Evolutionary conservation across 2,797 vertebrate species (phyloP), one percentile per base, ranked within the genome.

Genomic region (Benthosema pterotum): DNA sequence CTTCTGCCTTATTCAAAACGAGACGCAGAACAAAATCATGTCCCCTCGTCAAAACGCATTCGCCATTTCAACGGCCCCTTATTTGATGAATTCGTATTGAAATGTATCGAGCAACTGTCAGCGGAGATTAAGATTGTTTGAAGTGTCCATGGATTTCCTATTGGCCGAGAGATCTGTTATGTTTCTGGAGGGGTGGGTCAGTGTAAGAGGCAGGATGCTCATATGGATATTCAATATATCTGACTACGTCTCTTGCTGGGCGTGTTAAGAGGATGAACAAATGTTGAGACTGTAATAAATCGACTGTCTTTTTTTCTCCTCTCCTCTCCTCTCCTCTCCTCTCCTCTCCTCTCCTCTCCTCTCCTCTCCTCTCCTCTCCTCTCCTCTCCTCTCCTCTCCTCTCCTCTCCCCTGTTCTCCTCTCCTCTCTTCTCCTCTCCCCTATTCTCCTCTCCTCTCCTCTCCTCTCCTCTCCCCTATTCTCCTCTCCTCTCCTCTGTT

Each of bases 71-170:
- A 38, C 32, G 1, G 46, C 68, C 53, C 74, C 49, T 38, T 50
- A 17, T 75, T 74, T 87, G 86, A 91, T 82, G 75, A 89, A 90
- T 89, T 71, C 57, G 60, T 83, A 87, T 87, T 71, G 86, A 89
- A 83, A 77, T 52, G 48, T 83, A 91, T 90, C 56, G 87, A 89
- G 38, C 25, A 72, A 58, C 48, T 54, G 79, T 83, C 86, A 74
- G 62, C 16, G 4, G 69, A 88, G 88, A 90, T 91, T 88, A 90
- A 88, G 84, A 85, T 81, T 82, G 79, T 91, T 88, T 89, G 85
- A 91, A 88, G 83, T 86, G 84, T 42, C 61, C 83, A 90, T 88
- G 32, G 88, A 91, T 91, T 88, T 90, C 65, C 83, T 73, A 80
- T 88, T 85, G 62, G n/a, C 60, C 62, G 42, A 72, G 67, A 57